Percentiles rank a stretch among this genome's conserved stretches.
phyloP scores from a whole-genome alignment of 1,140 invertebrate genomes.

The Drosophila sucinea region DNA sequence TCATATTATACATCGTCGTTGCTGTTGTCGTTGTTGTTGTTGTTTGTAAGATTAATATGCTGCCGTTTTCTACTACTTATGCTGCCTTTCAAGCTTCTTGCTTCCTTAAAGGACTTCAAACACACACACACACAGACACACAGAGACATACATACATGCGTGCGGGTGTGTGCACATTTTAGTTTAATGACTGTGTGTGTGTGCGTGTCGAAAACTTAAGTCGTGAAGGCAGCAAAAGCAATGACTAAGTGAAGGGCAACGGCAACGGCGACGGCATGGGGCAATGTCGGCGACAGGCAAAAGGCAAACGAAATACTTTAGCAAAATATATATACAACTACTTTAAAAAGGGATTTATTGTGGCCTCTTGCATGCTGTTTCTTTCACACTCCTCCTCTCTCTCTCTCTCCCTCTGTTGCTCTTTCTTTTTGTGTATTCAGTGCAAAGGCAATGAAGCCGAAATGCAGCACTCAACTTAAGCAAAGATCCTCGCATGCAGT shows the following conservation, averaged over 20 bases:
- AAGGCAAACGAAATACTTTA: slow-evolving; percentile 55
- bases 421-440: slow-evolving; percentile 40
- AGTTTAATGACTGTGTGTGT: slow-evolving; percentile 54
- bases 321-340: slow-evolving; percentile 60
- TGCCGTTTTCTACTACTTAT: slow-evolving; percentile 77
- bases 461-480: slow-evolving; percentile 72
- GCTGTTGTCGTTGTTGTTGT: slow-evolving; percentile 57
- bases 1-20: slow-evolving; percentile 2
- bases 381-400: neutral
- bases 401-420: slow-evolving; percentile 2
- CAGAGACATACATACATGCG: slow-evolving; percentile 17
- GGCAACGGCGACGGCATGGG: neutral
- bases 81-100: slow-evolving; percentile 67
- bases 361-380: slow-evolving; percentile 35
- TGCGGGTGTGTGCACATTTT: slow-evolving; percentile 21
- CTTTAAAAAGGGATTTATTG: slow-evolving; percentile 75
- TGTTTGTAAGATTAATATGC: slow-evolving; percentile 74
- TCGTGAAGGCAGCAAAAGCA: slow-evolving; percentile 45
- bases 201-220: slow-evolving; percentile 73
- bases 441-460: slow-evolving; percentile 70
- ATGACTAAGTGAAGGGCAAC: neutral
- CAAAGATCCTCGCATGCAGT: slow-evolving; percentile 15
- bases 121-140: slow-evolving; percentile 21
- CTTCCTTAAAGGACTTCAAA: slow-evolving; percentile 42
- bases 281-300: slow-evolving; percentile 29